phyloP scores from a whole-genome alignment of 2,888 invertebrate species.

The Neoscelio sp. region DNA sequence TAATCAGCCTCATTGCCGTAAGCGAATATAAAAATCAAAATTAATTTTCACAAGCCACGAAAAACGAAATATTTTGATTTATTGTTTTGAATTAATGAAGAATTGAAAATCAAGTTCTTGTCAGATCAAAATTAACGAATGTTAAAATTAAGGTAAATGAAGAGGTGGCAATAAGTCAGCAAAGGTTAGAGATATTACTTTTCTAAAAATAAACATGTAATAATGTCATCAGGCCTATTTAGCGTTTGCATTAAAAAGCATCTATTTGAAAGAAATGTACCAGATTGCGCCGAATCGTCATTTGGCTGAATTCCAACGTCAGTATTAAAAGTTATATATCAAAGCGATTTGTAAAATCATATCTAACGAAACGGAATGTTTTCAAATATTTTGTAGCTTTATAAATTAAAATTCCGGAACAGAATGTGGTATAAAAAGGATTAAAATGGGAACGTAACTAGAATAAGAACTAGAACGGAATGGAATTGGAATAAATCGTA shows the following conservation, averaged over 20 bases:
- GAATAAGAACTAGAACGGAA: too few relatives aligned
- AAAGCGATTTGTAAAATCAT: conserved; percentile 7
- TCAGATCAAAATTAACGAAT: neutral
- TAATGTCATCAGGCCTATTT: conserved; percentile 20
- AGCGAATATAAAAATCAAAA: conserved; percentile 5
- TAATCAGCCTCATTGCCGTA: conserved; percentile 20
- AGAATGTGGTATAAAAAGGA: too few relatives aligned
- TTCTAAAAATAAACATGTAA: conserved; percentile 29
- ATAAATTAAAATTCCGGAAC: too few relatives aligned
- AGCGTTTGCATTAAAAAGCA: conserved; percentile 21
- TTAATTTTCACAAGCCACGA: neutral
- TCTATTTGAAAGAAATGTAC: conserved; percentile 27
- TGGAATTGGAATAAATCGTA: too few relatives aligned
- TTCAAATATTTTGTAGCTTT: neutral
- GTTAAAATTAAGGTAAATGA: too few relatives aligned
- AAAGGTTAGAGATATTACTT: conserved; percentile 18
- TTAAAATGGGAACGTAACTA: too few relatives aligned
- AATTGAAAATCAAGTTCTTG: neutral
- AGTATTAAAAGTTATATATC: conserved; percentile 34
- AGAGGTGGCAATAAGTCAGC: neutral
- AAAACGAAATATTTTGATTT: too few relatives aligned
- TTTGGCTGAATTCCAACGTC: conserved; percentile 46
- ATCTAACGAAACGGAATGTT: neutral
- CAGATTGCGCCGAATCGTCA: conserved; percentile 21
- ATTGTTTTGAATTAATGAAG: too few relatives aligned